A percentile compares a stretch with the other conserved stretches of the same genome.
These are phyloP conservation scores for Scaptomyza graminum DNA, from an alignment of 1,140 invertebrate species.

Conservation along the genomic window DNA sequence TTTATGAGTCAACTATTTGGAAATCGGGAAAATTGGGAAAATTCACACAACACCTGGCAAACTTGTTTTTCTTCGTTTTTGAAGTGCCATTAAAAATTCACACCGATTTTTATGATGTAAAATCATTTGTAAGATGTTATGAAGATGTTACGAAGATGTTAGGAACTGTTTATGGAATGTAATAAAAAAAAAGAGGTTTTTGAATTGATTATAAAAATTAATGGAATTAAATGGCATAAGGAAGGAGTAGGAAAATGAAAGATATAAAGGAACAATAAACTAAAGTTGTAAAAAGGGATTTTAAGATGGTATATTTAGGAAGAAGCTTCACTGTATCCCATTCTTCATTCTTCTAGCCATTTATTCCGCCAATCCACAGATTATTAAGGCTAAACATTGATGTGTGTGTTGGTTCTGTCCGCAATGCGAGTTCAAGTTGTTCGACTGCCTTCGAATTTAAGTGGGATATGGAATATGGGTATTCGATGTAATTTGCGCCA, in stretches of 20 bases:
- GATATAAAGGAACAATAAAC: too few relatives aligned
- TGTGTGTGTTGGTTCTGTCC: too few relatives aligned
- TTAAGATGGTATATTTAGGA: too few relatives aligned
- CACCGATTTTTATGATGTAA: constrained; percentile 33
- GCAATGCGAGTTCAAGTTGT: not conserved
- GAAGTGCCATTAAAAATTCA: constrained; percentile 43
- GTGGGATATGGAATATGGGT: constrained; percentile 42
- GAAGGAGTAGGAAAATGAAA: too few relatives aligned
- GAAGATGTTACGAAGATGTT: not conserved
- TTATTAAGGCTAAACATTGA: too few relatives aligned
- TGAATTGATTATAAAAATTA: not conserved
- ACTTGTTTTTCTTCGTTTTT: not conserved
- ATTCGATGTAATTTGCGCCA: constrained; percentile 69
- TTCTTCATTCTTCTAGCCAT: too few relatives aligned
- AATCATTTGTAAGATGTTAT: constrained; percentile 7
- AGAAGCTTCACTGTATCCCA: too few relatives aligned
- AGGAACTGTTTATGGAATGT: not conserved
- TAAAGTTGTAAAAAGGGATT: too few relatives aligned
- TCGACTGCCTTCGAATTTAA: not conserved
- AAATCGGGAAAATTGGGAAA: constrained; percentile 19
- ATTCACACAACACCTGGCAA: constrained; percentile 14
- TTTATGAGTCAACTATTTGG: constrained; percentile 44
- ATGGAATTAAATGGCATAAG: too few relatives aligned
- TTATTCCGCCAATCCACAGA: too few relatives aligned
- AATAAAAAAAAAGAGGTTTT: not conserved